These are phyloP conservation scores for Phaedon cochleariae DNA, from an alignment of 2,888 invertebrate species.

Conservation along the genomic window DNA sequence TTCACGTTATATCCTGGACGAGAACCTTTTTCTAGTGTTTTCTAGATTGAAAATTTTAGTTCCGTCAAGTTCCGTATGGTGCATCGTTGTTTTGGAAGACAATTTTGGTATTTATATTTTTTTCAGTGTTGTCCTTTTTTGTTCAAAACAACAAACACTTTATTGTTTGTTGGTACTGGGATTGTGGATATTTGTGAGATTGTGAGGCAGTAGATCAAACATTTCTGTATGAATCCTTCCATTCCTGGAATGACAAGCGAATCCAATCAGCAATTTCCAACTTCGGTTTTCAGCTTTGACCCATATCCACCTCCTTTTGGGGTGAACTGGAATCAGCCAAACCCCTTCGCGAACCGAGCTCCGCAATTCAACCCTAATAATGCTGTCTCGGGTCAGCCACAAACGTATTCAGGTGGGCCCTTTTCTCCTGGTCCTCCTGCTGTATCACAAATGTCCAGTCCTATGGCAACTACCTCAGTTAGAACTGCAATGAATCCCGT, in stretches of 20 bases:
- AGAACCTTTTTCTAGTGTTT: conserved; percentile 26
- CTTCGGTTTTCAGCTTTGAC: conserved; percentile 55
- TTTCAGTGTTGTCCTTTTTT: not conserved
- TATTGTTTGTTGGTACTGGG: not conserved
- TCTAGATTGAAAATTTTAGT: conserved; percentile 34
- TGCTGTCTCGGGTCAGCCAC: not conserved
- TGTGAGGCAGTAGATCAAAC: not conserved
- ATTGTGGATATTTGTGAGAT: not conserved
- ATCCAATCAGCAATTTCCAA: conserved; percentile 54
- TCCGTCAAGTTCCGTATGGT: conserved; percentile 7
- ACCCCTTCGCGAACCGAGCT: conserved; percentile 28
- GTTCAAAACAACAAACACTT: not conserved
- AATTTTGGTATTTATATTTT: not conserved
- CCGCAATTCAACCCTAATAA: not conserved
- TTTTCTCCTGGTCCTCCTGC: not conserved
- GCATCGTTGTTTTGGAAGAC: conserved; percentile 9
- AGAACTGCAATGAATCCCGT: not conserved
- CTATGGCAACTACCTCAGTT: too few species aligned
- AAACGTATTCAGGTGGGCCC: not conserved
- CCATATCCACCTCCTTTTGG: conserved; percentile 46
- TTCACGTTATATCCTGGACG: not conserved
- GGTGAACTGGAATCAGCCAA: conserved; percentile 41
- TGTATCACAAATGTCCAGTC: not conserved
- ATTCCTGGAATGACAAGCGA: conserved; percentile 53
- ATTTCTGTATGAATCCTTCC: conserved; percentile 43